Evolutionary conservation across 2,888 invertebrate genomes (phyloP), one percentile per base, ranked within the genome.

Genomic region (Amphimallon solstitiale): DNA sequence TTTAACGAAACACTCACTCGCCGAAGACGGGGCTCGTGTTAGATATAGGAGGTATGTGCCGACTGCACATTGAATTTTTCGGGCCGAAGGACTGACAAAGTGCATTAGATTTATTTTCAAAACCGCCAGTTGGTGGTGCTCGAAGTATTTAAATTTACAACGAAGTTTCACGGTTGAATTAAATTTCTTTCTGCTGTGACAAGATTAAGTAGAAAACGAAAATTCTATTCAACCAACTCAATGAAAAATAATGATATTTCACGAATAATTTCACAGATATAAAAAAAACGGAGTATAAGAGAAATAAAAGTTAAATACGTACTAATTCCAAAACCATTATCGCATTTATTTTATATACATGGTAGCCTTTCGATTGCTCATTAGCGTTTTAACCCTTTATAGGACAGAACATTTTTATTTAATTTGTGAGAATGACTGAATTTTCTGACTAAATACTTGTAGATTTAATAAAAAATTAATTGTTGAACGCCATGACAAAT

Each of bases 1-100:
- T 40, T 5, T 29, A 29, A 51, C 43, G 52, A 52, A 52, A 63
- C 63, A 40, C 45, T 54, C 54, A 35, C 40, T 54, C 54, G 45
- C 40, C 52, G 35, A 12, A 45, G 61, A 51, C 48, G 35, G 48
- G n/a, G 67, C 68, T 71, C 71, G 59, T 62, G 65, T 70, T 70
- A 69, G 71, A 71, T n/a, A n/a, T 73, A 66, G 68, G 40, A 73
- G 73, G 73, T 73, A 73, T 70, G 72, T 68, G 66, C 19, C 37
- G 35, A 38, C 49, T 63, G 63, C 63, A 63, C 63, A 63, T 56
- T 40, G 56, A 40, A 56, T 56, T 56, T 56, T 19, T 56, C 40
- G 56, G 40, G 40, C 40, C 56, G 43, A 40, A 21, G 40, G 40
- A 56, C 56, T 56, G 56, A 40, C 56, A 56, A 56, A 56, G 56